Base-by-base conservation (phyloP, 2,113 vertebrate species). In the Cryptotis parvus region DNA sequence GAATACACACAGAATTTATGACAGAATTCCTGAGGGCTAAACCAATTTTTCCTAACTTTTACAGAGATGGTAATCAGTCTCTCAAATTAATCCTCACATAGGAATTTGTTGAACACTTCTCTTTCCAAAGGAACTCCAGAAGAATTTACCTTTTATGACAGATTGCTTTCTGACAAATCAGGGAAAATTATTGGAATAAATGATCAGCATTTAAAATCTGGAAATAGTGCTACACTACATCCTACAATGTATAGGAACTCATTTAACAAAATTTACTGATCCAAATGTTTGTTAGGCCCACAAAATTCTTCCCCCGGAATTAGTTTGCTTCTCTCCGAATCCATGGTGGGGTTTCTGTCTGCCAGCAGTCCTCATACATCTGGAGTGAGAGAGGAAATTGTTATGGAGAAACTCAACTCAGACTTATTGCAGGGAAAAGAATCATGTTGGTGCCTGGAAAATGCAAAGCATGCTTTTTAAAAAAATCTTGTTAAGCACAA, bases 181-280 rank as follows among this genome's bases (percentile, higher is more conserved):
- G 55, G 89, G 58, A 89, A 70, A 75, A 89, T 72, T 49, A 65
- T 37, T 90, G 10, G 31, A 83, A 45, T 20, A 83, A 49, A 81
- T 31, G 49, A 78, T 83, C 27, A 65, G 27, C 35, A 65, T 86
- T 95, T 87, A 35, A 87, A 79, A 45, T 87, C 39, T 39, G 22
- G 52, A 87, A 83, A 70, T 9, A 58, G 31, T 75, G 33, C 33
- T 88, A 81, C 27, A 68, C n/a, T 55, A 68, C n/a, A n/a, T 74
- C 41, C 68, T 9, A 90, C n/a, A 55, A 1, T 69, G 16, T 37
- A 89, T 6, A 61, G 43, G 78, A 55, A 70, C 78, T 91, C 33
- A 43, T 69, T 58, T 58, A 69, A 63, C 11, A 69, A 73, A 58
- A 6, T 68, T 33, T 72, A 49, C 55, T 52, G 20, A 69, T 74